Base-by-base conservation (phyloP, 2,113 vertebrate genomes). In the Chamaetylas fuelleborni region DNA sequence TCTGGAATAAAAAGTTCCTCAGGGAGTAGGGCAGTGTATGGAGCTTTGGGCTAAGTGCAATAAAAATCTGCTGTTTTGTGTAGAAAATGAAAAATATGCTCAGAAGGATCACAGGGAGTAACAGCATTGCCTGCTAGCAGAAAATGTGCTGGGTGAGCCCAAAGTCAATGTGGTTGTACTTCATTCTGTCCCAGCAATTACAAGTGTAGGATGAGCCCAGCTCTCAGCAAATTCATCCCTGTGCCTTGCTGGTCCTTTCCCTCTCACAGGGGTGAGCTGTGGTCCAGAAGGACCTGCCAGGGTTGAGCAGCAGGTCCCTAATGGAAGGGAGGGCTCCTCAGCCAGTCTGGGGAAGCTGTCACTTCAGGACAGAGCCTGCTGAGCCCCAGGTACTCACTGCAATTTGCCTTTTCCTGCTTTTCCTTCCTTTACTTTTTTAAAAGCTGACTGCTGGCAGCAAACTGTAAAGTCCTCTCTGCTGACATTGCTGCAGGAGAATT, bases 1-100 rank as follows among this genome's bases (percentile, higher is more conserved):
- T 91, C 57, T 45, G 87, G 77, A 91, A 84, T 73, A 71, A 66
- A 78, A 90, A 16, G 50, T 84, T 90, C 31, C 80, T 65, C 1
- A 4, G 45, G 78, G 69, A 85, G 16, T 42, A 18, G 23, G 38
- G 31, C 38, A 50, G 48, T 60, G 25, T 2, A 1, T 64, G 60
- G 22, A 74, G 51, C 61, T 67, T 93, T 54, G 53, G 29, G 28
- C 48, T 84, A 48, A 60, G 24, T 38, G 18, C n/a, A 54, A 34
- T 57, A 47, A 12, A 69, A 80, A 51, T 15, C 17, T 13, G 6
- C n/a, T 53, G 20, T 23, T 86, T 50, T 45, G 24, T 29, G 34
- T 4, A 57, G 34, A 54, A 61, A 88, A 81, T 15, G 10, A 65
- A 58, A 81, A 88, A 19, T 10, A 28, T 9, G 19, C 34, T 66